phyloP scores from a whole-genome alignment of 2,797 vertebrate genomes.

The Steatocranus sp. region DNA sequence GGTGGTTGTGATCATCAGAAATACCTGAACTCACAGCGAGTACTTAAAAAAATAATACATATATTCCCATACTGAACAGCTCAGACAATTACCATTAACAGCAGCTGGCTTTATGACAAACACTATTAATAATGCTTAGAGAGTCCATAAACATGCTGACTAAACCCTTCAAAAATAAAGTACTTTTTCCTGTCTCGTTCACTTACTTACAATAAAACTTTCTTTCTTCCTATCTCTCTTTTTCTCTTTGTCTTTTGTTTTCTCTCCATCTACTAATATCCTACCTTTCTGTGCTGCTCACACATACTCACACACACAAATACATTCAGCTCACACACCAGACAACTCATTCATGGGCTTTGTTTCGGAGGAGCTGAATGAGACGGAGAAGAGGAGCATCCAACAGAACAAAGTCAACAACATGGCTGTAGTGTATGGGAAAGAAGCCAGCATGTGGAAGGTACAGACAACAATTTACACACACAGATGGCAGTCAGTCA shows the following conservation, averaged over 20 bases:
- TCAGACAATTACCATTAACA: background rate
- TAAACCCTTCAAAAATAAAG: background rate
- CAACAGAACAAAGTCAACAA: conserved; percentile 83
- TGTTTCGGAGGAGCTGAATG: conserved; percentile 88
- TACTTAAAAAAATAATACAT: background rate
- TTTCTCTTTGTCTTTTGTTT: background rate
- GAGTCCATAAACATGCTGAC: background rate
- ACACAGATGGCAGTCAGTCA: background rate
- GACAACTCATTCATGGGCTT: conserved; percentile 98
- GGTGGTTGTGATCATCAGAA: background rate
- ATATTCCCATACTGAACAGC: background rate
- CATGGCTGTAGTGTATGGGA: conserved; percentile 92
- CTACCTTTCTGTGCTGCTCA: background rate
- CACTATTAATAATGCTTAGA: conserved; percentile 26
- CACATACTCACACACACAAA: background rate
- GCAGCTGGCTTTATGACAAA: conserved; percentile 18
- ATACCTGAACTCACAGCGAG: background rate
- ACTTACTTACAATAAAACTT: conserved; percentile 14
- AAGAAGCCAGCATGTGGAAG: conserved; percentile 96
- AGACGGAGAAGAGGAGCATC: conserved; percentile 83
- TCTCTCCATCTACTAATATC: background rate
- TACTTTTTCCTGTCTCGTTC: background rate
- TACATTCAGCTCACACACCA: conserved; percentile 84
- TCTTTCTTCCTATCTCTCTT: background rate
- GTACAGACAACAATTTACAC: conserved; percentile 52